Percentiles rank a stretch among this genome's conserved stretches.
Evolutionary conservation across 2,888 invertebrate genomes (phyloP).

Genomic region (Xylophagus ater): DNA sequence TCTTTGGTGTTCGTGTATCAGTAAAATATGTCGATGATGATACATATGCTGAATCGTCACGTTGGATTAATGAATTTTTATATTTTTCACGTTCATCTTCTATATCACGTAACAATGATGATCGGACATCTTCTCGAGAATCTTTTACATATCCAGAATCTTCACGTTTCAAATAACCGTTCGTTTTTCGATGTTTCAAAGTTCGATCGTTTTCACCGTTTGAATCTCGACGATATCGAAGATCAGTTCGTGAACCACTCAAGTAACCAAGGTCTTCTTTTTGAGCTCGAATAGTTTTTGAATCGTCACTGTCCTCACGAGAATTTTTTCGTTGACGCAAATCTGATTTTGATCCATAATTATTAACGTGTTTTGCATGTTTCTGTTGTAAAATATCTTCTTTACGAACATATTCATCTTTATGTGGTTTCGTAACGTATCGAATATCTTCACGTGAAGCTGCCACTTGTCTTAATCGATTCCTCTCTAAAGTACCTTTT

Average conservation of each 20-base stretch:
- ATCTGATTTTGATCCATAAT: constrained; percentile 31
- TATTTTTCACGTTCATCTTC: constrained; percentile 36
- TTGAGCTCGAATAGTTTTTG: constrained; percentile 30
- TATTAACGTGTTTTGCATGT: constrained; percentile 25
- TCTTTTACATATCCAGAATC: constrained; percentile 26
- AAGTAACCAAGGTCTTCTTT: constrained; percentile 27
- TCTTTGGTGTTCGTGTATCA: constrained; percentile 44
- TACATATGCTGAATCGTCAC: constrained; percentile 47
- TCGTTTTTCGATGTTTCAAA: constrained; percentile 18
- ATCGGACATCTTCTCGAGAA: constrained; percentile 25
- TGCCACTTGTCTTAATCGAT: constrained; percentile 28
- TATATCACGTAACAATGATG: constrained; percentile 42
- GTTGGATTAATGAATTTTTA: constrained; percentile 43
- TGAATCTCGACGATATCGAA: constrained; percentile 24
- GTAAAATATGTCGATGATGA: constrained; percentile 48
- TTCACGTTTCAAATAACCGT: constrained; percentile 23
- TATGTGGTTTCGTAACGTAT: constrained; percentile 13
- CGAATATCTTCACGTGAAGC: constrained; percentile 22
- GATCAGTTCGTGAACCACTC: constrained; percentile 28
- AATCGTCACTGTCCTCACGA: constrained; percentile 31
- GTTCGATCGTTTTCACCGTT: constrained; percentile 24
- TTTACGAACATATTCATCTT: constrained; percentile 32
- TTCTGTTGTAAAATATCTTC: constrained; percentile 37
- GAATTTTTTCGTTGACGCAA: constrained; percentile 30
- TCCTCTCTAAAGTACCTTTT: constrained; percentile 35